Evolutionary conservation across 1,140 invertebrate genomes (phyloP), one percentile per base, ranked within the genome.

Genomic region (Drosophila sulfurigaster): DNA sequence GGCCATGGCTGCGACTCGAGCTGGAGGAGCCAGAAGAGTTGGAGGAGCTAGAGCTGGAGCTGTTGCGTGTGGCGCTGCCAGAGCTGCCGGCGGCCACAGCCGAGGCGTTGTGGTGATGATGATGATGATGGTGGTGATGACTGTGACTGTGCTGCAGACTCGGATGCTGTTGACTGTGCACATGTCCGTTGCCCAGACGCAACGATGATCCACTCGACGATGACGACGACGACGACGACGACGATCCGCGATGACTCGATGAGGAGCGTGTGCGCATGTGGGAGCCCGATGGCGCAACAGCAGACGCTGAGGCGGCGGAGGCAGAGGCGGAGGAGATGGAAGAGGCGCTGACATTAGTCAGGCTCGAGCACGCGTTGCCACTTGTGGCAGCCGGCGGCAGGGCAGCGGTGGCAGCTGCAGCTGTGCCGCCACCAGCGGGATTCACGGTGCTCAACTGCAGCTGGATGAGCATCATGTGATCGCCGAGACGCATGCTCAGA

Each of bases 381-480:
- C 46, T 64, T 43, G 32, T 48, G 15, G 20, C 16, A 20, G 62
- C 20, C 15, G 49, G 38, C 11, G 49, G 38, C n/a, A 54, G 20
- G 46, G 49, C 64, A 62, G 73, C 51, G 70, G 79, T 62, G 5
- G 51, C 20, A 13, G 52, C 16, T 6, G 45, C 41, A 32, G 70
- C 59, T 3, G n/a, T 7, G 54, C n/a, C 60, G 65, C 70, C 77
- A 2, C 71, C 77, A 1, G 92, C 75, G 15, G 94, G 93, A 83
- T 94, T 94, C 2, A 98, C 95, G 10, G 97, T 98, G 49, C 97
- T 98, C 58, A 99, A 93, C 92, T 99, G 98, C 43, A 99, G 93
- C 92, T 99, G 98, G 65, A 99, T 98, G 63, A 99, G 94, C 98
- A 99, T 98, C 96, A 99, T 98, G 93, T 99, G 98, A 92, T 99